A percentile compares a stretch with the other conserved stretches of the same genome.
Evolutionary conservation across 1,140 invertebrate species (phyloP).

Genomic region (Pomphorhynchus laevis): DNA sequence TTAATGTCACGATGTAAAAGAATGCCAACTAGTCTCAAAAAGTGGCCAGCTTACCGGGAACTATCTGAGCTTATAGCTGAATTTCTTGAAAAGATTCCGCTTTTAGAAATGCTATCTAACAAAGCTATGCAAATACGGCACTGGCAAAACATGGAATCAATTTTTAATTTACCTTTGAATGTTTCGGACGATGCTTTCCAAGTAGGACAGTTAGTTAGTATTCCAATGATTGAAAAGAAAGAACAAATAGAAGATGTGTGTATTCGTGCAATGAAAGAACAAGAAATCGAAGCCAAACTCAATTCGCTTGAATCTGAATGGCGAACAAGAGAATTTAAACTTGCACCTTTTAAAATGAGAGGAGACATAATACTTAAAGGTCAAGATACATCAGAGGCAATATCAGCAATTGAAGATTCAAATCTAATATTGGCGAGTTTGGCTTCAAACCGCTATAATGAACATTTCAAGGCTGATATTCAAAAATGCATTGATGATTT

Average conservation of each 20-base stretch:
- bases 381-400: conserved; percentile 61
- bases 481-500: conserved; percentile 73
- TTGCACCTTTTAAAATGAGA: conserved; percentile 64
- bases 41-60: conserved; percentile 78
- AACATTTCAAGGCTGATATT: conserved; percentile 76
- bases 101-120: conserved; percentile 73
- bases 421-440: conserved; percentile 67
- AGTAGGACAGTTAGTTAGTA: conserved; percentile 10
- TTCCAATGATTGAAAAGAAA: not conserved
- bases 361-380: conserved; percentile 59
- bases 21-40: conserved; percentile 60
- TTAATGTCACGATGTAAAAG: conserved; percentile 29
- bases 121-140: conserved; percentile 78
- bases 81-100: conserved; percentile 75
- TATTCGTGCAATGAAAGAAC: conserved; percentile 84
- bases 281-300: conserved; percentile 76
- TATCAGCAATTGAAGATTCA: conserved; percentile 64
- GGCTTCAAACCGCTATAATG: conserved; percentile 67
- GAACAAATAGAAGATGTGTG: conserved; percentile 38
- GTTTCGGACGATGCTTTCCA: conserved; percentile 31
- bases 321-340: conserved; percentile 59
- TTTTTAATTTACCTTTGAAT: conserved; percentile 23
- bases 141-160: conserved; percentile 62
- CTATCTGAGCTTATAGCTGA: conserved; percentile 79
- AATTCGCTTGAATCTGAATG: conserved; percentile 73